phyloP scores from a whole-genome alignment of 2,797 vertebrate genomes.

The Gymnothorax reevesii region DNA sequence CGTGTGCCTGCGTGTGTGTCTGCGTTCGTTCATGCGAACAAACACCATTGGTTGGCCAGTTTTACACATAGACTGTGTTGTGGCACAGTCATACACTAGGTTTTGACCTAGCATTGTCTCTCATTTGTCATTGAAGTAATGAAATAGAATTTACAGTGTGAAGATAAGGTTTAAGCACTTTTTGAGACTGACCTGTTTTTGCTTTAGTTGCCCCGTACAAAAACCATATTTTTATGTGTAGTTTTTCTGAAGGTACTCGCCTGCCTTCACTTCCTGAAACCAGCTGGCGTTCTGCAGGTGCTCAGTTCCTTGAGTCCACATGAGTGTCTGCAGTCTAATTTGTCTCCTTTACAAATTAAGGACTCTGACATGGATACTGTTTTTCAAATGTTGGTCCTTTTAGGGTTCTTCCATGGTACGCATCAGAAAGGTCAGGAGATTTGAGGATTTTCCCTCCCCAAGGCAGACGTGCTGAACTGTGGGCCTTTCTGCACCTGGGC shows the following conservation, averaged over 20 bases:
- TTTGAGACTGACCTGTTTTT: no score
- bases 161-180: no score
- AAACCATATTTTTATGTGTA: neutral
- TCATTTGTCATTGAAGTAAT: no score
- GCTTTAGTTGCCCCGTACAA: neutral
- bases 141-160: no score
- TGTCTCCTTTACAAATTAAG: neutral
- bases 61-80: no score
- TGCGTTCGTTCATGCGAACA: no score
- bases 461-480: neutral
- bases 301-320: neutral
- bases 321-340: no score
- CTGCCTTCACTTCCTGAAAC: neutral
- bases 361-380: neutral
- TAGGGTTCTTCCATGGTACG: neutral
- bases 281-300: no score
- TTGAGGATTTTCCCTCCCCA: neutral
- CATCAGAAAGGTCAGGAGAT: neutral
- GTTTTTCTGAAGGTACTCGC: neutral
- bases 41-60: no score
- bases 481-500: conserved; percentile 18
- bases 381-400: neutral
- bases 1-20: no score
- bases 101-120: no score
- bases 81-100: no score